A percentile compares a stretch with the other conserved stretches of the same genome.
Conservation (phyloP, 2,113 vertebrate genomes). For the Noturus placidus region DNA sequence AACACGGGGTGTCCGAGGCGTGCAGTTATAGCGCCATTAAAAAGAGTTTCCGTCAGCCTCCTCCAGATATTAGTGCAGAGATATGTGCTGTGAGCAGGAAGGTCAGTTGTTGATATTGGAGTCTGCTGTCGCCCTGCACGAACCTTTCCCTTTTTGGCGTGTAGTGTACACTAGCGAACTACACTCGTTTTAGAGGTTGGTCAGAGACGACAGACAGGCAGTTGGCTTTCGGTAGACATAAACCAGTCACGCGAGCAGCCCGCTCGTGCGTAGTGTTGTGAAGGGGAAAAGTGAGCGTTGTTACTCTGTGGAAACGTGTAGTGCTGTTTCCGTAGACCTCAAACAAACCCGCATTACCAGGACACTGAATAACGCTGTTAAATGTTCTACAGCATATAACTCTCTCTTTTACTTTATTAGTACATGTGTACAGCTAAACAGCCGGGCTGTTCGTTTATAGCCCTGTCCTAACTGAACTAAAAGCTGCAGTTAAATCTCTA, state of each 20-base stretch:
- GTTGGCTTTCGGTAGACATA: neutral
- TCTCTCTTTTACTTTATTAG: neutral
- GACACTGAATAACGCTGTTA: neutral
- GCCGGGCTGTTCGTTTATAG: neutral
- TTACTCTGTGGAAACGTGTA: neutral
- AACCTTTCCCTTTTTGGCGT: conserved; percentile 76
- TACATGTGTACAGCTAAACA: neutral
- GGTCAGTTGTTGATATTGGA: conserved; percentile 82
- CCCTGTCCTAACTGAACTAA: neutral
- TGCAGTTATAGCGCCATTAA: conserved; percentile 26
- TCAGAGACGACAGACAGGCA: neutral
- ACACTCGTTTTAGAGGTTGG: neutral
- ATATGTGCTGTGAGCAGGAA: conserved; percentile 67
- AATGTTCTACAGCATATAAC: neutral
- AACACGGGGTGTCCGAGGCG: conserved; percentile 33
- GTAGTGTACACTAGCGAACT: neutral
- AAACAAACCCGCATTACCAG: neutral
- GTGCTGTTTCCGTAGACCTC: neutral
- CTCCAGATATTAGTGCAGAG: conserved; percentile 54
- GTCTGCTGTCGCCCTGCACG: conserved; percentile 63
- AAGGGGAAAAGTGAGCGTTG: neutral
- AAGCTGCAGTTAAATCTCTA: neutral
- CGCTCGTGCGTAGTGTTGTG: neutral
- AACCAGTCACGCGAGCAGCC: neutral
- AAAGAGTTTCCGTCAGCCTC: conserved; percentile 45